Conservation (phyloP, 1,140 invertebrate species). For the Brachionus calyciflorus region DNA sequence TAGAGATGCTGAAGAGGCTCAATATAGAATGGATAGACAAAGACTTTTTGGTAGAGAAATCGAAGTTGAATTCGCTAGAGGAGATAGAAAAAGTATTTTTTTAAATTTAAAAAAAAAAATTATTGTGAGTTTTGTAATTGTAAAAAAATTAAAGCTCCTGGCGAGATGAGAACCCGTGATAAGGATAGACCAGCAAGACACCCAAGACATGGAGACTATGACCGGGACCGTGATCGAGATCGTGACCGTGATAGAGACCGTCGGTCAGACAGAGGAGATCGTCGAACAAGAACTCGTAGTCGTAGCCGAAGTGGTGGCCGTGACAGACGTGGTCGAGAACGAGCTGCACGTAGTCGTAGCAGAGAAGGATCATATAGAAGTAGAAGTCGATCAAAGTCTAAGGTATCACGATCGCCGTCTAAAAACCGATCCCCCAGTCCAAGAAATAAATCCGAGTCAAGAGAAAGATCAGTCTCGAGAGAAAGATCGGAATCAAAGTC, state of each 20-base stretch:
- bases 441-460: constrained; percentile 33
- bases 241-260: not conserved
- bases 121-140: not conserved
- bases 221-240: not conserved
- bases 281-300: not conserved
- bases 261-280: not conserved
- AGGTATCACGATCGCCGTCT: not conserved
- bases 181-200: not conserved
- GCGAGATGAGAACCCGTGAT: constrained; percentile 41
- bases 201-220: not conserved
- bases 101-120: not conserved
- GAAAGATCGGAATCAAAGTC: constrained; percentile 19
- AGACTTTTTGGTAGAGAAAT: constrained; percentile 61
- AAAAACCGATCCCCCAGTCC: constrained; percentile 15
- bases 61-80: constrained; percentile 64
- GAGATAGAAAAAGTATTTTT: constrained; percentile 63
- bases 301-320: constrained; percentile 29
- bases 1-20: constrained; percentile 64
- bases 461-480: constrained; percentile 1
- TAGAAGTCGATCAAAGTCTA: not conserved
- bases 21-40: constrained; percentile 60
- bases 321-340: constrained; percentile 1
- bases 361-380: constrained; percentile 14
- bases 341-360: not conserved
- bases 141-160: not conserved